A percentile compares a stretch with the other conserved stretches of the same genome.
phyloP scores from a whole-genome alignment of 2,113 vertebrate species.

The Suricata suricatta region DNA sequence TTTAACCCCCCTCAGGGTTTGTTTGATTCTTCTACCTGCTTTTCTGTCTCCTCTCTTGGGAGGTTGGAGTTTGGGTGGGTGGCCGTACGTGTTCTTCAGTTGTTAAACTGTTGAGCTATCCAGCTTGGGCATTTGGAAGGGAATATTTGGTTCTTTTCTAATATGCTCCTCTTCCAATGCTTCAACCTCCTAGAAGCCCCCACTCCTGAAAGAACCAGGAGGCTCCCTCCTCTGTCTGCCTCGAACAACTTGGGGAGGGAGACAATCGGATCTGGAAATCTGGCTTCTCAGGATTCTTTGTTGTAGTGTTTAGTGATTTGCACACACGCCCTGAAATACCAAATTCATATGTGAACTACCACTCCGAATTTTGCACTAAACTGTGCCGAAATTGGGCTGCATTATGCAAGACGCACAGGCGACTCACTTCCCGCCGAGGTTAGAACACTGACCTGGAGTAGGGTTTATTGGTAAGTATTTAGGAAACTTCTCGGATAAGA shows the following conservation, averaged over 20 bases:
- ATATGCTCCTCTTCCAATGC: rapidly evolving
- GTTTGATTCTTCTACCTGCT: background rate
- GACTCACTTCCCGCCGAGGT: background rate
- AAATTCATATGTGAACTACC: rapidly evolving
- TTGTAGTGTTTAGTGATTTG: rapidly evolving
- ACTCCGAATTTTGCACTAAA: rapidly evolving
- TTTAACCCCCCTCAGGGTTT: rapidly evolving
- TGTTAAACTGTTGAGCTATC: rapidly evolving
- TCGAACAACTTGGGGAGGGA: rapidly evolving
- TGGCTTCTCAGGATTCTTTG: rapidly evolving
- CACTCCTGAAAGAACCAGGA: no score
- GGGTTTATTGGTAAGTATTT: background rate
- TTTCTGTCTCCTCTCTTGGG: background rate
- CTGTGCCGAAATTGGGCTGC: rapidly evolving
- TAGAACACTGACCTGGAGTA: rapidly evolving
- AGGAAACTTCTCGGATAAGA: background rate
- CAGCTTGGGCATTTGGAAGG: no score
- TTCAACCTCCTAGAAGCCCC: background rate
- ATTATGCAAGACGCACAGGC: rapidly evolving
- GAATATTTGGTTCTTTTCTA: rapidly evolving
- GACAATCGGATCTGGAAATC: rapidly evolving
- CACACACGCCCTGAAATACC: rapidly evolving
- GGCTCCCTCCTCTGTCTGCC: rapidly evolving
- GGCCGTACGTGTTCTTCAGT: rapidly evolving
- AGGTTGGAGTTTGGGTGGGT: background rate